Percentiles rank a stretch among this genome's conserved stretches.
These are phyloP conservation scores for Ladona fulva DNA, from an alignment of 1,140 invertebrate genomes.

Conservation along the genomic window DNA sequence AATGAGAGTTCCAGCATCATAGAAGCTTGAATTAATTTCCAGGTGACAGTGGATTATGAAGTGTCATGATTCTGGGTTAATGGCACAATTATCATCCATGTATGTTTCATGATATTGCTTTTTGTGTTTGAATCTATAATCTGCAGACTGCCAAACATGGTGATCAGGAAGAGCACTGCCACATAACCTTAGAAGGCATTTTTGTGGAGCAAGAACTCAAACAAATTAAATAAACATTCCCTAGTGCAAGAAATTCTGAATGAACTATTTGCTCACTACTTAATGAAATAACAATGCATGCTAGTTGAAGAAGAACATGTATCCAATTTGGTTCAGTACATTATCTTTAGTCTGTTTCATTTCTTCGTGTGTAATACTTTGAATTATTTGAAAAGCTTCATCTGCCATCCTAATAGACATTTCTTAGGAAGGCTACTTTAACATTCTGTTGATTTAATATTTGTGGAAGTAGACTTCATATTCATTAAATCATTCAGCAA, in stretches of 20 bases:
- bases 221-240: background rate
- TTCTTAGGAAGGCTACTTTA: too few species aligned
- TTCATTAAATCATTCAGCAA: background rate
- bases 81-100: background rate
- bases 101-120: background rate
- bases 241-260: slow-evolving; percentile 1
- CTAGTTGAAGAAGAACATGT: background rate
- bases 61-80: background rate
- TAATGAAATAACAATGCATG: background rate
- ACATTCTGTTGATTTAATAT: too few species aligned
- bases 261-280: slow-evolving; percentile 6
- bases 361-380: too few species aligned
- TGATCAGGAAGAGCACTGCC: slow-evolving; percentile 2
- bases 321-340: background rate
- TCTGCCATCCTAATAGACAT: too few species aligned
- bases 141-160: slow-evolving; percentile 2
- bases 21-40: background rate
- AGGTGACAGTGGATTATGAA: background rate
- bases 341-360: background rate
- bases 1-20: background rate
- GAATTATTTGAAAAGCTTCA: too few species aligned
- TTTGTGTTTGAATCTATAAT: slow-evolving; percentile 4
- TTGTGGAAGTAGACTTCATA: background rate
- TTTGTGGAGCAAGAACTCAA: slow-evolving; percentile 9
- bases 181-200: background rate